Conservation (phyloP, 2,797 vertebrate species). For the Mormyrops boulengeri region DNA sequence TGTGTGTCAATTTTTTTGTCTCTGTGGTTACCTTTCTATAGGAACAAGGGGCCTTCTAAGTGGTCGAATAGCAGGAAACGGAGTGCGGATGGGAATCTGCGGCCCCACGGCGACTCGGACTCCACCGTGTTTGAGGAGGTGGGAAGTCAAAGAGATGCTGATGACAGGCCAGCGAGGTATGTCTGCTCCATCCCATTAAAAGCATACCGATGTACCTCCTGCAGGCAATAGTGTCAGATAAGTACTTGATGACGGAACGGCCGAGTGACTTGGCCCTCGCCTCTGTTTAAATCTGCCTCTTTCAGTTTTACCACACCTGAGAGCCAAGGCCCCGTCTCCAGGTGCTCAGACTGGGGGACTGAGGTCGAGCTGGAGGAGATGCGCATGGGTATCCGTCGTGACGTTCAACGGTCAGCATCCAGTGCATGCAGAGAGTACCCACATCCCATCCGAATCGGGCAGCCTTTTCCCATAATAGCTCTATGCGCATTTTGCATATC, state of each 20-base stretch:
- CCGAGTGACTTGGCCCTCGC: neutral
- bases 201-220: neutral
- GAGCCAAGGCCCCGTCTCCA: constrained; percentile 58
- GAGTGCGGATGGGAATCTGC: constrained; percentile 59
- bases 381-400: constrained; percentile 62
- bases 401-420: constrained; percentile 65
- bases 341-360: constrained; percentile 69
- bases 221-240: neutral
- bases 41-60: constrained; percentile 44
- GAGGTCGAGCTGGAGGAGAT: constrained; percentile 77
- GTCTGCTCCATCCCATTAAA: neutral
- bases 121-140: neutral
- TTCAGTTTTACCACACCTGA: constrained; percentile 81
- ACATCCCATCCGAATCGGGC: neutral
- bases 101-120: constrained; percentile 37
- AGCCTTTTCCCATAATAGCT: neutral
- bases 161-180: constrained; percentile 54
- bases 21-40: neutral
- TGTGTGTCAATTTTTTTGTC: neutral
- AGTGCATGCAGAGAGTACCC: neutral
- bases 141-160: neutral
- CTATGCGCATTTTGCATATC: neutral
- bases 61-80: constrained; percentile 71
- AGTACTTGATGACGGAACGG: neutral
- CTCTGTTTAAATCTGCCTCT: neutral